phyloP scores from a whole-genome alignment of 2,888 invertebrate species.

The Scaptodrosophila latifasciaeformis region DNA sequence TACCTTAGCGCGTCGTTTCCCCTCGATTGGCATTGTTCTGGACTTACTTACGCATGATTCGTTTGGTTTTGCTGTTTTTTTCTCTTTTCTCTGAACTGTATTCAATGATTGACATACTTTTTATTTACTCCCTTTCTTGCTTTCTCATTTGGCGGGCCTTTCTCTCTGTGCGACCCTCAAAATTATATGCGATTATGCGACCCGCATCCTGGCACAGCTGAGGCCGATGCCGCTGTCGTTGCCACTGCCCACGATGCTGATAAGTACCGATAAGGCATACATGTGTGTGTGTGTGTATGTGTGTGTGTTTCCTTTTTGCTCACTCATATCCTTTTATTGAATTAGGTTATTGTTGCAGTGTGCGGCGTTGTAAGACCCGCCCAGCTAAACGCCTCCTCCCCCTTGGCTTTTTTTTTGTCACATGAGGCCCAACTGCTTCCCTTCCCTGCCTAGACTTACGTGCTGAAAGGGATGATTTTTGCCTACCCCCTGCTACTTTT shows the following conservation, averaged over 20 bases:
- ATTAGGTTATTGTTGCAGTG: conserved; percentile 64
- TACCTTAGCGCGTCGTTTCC: conserved; percentile 9
- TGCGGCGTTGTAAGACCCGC: conserved; percentile 4
- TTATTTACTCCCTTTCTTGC: conserved; percentile 41
- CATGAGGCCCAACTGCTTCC: conserved; percentile 15
- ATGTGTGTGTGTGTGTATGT: conserved; percentile 4
- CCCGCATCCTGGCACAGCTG: conserved; percentile 46
- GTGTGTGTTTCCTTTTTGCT: conserved; percentile 28
- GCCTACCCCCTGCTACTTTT: conserved; percentile 6
- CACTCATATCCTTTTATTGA: conserved; percentile 55
- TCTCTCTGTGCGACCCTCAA: conserved; percentile 24
- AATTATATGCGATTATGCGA: conserved; percentile 53
- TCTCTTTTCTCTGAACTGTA: conserved; percentile 29
- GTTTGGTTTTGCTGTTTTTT: conserved; percentile 21
- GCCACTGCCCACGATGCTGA: conserved; percentile 44
- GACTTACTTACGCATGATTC: conserved; percentile 46
- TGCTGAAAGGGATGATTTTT: conserved; percentile 5
- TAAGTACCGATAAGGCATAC: conserved; percentile 34
- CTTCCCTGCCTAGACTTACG: neutral
- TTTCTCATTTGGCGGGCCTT: conserved; percentile 15
- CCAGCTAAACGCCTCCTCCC: conserved; percentile 6
- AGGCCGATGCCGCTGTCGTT: neutral
- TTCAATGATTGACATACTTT: conserved; percentile 63
- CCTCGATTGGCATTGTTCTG: conserved; percentile 19
- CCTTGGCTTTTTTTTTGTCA: conserved; percentile 54